phyloP scores from a whole-genome alignment of 2,888 invertebrate species.

The Leptinotarsa tumamoca region DNA sequence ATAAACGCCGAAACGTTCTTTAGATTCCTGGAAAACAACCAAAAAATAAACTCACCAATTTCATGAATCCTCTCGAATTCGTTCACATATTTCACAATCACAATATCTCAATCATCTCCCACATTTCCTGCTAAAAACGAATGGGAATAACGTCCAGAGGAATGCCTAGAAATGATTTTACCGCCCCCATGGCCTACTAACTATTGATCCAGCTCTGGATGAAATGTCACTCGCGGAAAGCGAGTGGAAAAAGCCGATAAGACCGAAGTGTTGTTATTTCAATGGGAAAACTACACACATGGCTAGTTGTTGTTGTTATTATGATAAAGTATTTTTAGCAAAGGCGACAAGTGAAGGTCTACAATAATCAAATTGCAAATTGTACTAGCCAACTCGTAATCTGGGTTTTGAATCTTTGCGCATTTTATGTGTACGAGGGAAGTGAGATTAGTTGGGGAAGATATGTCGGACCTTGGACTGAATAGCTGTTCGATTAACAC shows the following conservation, averaged over 20 bases:
- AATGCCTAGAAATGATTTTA: constrained; percentile 35
- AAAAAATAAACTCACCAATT: constrained; percentile 5
- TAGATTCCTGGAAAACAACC: neutral
- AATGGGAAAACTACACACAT: neutral
- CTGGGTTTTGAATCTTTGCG: neutral
- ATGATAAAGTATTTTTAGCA: neutral
- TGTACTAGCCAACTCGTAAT: neutral
- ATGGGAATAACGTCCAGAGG: constrained; percentile 7
- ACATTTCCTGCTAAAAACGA: constrained; percentile 1
- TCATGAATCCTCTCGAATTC: neutral
- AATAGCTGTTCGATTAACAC: neutral
- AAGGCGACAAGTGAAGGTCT: neutral
- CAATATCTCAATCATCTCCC: neutral
- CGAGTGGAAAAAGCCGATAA: neutral
- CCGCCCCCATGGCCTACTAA: constrained; percentile 51
- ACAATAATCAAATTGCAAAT: constrained; percentile 1
- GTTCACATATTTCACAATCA: neutral
- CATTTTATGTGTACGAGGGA: neutral
- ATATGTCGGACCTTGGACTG: neutral
- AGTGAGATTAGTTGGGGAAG: neutral
- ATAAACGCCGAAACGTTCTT: too few species aligned
- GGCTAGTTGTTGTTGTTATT: neutral
- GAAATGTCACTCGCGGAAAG: neutral
- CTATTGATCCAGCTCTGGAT: constrained; percentile 49
- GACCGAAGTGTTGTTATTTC: neutral